These are phyloP conservation scores for Zingel zingel DNA, from an alignment of 2,113 vertebrate genomes.

Conservation along the genomic window DNA sequence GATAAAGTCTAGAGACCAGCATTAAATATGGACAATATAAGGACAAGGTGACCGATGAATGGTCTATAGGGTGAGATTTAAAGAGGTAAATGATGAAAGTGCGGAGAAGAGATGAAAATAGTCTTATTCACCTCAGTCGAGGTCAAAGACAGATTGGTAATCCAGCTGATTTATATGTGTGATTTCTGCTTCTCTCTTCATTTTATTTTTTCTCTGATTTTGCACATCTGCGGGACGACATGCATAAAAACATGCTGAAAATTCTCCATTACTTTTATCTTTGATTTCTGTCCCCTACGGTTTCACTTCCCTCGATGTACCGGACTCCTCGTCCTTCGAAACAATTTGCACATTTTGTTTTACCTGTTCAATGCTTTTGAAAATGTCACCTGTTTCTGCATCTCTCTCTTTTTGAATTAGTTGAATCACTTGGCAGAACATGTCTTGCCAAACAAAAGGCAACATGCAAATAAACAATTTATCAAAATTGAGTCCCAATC, in stretches of 20 bases:
- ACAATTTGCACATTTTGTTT: constrained; percentile 16
- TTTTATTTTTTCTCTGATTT: constrained; percentile 10
- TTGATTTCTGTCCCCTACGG: constrained; percentile 13
- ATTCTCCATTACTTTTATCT: constrained; percentile 23
- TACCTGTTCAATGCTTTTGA: constrained; percentile 26
- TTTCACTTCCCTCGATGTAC: neutral
- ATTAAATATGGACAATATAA: neutral
- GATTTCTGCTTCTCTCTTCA: constrained; percentile 24
- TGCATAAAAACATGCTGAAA: constrained; percentile 37
- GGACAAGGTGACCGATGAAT: constrained; percentile 9
- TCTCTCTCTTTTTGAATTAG: constrained; percentile 30
- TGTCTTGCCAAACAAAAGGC: constrained; percentile 12
- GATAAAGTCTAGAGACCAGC: too few relatives aligned
- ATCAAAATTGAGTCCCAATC: constrained; percentile 18
- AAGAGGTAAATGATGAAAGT: constrained; percentile 33
- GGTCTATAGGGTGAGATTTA: constrained; percentile 3
- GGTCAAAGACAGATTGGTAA: constrained; percentile 41
- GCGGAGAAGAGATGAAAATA: constrained; percentile 24
- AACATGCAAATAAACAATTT: constrained; percentile 37
- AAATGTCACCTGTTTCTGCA: constrained; percentile 16
- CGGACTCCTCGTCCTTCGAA: neutral
- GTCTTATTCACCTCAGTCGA: constrained; percentile 44
- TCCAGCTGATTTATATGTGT: constrained; percentile 18
- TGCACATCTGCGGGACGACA: neutral
- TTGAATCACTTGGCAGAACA: constrained; percentile 16